Base-by-base conservation (phyloP, 1,140 invertebrate species). In the Nomia melanderi region DNA sequence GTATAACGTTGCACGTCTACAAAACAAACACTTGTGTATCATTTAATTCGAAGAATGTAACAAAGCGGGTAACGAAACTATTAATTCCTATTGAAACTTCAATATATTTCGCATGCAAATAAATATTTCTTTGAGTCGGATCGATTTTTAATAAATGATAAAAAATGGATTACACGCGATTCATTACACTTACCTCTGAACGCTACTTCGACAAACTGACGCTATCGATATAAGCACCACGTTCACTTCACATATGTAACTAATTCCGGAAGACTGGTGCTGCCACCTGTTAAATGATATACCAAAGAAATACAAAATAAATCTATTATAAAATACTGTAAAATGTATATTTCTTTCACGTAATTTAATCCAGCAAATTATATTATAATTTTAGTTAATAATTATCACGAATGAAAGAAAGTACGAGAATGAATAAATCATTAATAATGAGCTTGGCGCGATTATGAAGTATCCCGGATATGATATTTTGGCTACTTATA, bases 141-240 rank as follows among this genome's bases (percentile, higher is more conserved):
- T 84, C 20, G 57, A 41, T n/a, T 54, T 54, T 53, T 60, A 31
- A 62, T 44, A 23, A 6, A 57, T 23, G 33, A 79, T 11, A 31
- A 17, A 36, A 67, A 3, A 17, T 29, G 63, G 82, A 84, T 84
- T 76, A 76, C 6, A 77, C 33, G 44, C 12, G 12, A 1, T 25
- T n/a, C 2, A 20, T n/a, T n/a, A n/a, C n/a, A 14, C 75, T 77
- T 54, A 77, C 75, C 75, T 77, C 67, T 29, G 29, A 47, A 71
- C 14, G 39, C 25, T 54, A 23, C 36, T 70, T 41, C 47, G 6
- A 70, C 67, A 27, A 70, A 71, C 41, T 77, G 66, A 77, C 57
- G 33, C 56, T 62, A 9, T 27, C 31, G 29, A 12, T 47, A 14
- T 5, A 29, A 25, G n/a, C 36, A n/a, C 7, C 23, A 23, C 47